Evolutionary conservation across 2,888 invertebrate species (phyloP).

Genomic region (Anodontia alba): DNA sequence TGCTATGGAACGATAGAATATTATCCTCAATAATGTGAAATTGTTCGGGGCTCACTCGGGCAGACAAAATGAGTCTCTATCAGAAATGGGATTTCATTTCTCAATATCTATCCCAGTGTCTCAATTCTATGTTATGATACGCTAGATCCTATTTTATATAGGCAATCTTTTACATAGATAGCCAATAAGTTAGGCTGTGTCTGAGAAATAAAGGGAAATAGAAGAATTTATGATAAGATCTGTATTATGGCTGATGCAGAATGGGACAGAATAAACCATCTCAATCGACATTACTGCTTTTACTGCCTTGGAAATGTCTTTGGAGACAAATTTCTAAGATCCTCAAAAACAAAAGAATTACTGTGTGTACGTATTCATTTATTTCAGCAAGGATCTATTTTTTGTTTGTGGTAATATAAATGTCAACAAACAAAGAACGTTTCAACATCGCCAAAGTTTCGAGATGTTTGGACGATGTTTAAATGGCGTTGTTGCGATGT

Average conservation of each 20-base stretch:
- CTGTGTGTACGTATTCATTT: too few relatives aligned
- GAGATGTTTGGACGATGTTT: too few relatives aligned
- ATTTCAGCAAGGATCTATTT: too few relatives aligned
- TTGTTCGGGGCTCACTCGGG: neutral
- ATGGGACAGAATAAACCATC: too few relatives aligned
- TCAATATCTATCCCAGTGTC: neutral
- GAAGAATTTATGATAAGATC: slow-evolving; percentile 14
- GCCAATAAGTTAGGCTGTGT: slow-evolving; percentile 13
- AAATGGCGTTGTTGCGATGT: too few relatives aligned
- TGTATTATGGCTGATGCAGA: neutral
- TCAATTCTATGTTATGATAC: slow-evolving; percentile 17
- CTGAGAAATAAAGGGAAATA: neutral
- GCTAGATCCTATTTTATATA: slow-evolving; percentile 12
- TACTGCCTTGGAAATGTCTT: too few relatives aligned
- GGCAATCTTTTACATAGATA: slow-evolving; percentile 17
- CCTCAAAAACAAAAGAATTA: too few relatives aligned
- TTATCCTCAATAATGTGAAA: slow-evolving; percentile 18
- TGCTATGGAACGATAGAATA: neutral
- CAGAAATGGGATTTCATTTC: slow-evolving; percentile 13
- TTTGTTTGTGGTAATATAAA: too few relatives aligned
- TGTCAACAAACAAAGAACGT: too few relatives aligned
- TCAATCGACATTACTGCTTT: too few relatives aligned
- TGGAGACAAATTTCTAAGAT: too few relatives aligned
- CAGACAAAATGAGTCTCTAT: slow-evolving; percentile 15
- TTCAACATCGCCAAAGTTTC: too few relatives aligned